These are phyloP conservation scores for Myrmecobius fasciatus DNA, from an alignment of 2,113 vertebrate genomes.

Conservation along the genomic window DNA sequence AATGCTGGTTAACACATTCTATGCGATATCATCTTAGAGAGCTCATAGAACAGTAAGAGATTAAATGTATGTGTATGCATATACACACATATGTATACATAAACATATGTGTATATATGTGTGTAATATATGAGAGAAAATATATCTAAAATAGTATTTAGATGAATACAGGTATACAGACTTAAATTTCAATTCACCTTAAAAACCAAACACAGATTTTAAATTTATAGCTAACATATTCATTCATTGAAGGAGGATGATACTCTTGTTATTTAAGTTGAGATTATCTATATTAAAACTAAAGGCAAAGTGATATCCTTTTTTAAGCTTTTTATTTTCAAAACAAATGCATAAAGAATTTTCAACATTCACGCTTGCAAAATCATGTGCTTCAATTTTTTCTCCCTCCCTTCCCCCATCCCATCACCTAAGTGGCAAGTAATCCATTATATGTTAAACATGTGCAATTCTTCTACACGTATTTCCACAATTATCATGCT, in stretches of 20 bases:
- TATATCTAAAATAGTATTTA: neutral
- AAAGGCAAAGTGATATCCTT: constrained; percentile 28
- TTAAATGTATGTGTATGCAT: neutral
- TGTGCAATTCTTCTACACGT: too few species aligned
- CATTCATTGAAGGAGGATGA: neutral
- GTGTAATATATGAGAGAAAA: neutral
- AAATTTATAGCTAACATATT: neutral
- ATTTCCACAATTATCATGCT: too few species aligned
- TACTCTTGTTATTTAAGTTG: neutral
- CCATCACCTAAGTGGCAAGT: too few species aligned
- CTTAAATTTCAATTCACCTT: neutral
- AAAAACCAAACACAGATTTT: neutral
- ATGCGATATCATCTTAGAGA: neutral
- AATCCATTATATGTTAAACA: too few species aligned
- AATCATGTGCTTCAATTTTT: too few species aligned
- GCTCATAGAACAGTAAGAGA: neutral
- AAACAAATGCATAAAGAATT: too few species aligned
- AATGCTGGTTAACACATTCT: neutral
- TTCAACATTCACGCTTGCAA: too few species aligned
- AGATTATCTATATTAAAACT: neutral
- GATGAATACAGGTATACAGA: neutral
- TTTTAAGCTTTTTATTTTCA: neutral
- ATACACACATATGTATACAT: too few species aligned
- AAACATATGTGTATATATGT: too few species aligned
- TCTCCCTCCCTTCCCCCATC: too few species aligned